Conservation (phyloP, 2,113 vertebrate genomes). For the Pangasianodon hypophthalmus region DNA sequence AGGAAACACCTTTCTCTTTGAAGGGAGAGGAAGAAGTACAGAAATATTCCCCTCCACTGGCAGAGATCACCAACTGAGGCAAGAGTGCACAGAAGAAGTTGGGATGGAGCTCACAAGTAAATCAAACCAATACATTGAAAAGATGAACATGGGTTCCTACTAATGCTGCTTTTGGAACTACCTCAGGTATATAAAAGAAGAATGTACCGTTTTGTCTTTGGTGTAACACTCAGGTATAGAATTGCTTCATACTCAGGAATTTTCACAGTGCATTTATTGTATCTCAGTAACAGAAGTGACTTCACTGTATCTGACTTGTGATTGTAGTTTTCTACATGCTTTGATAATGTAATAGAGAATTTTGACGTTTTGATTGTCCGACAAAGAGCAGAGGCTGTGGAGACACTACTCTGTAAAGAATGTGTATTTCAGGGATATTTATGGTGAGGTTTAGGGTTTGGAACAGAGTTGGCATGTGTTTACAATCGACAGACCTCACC, state of each 20-base stretch:
- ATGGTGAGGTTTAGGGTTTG: conserved; percentile 43
- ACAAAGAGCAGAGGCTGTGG: conserved; percentile 58
- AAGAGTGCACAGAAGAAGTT: conserved; percentile 28
- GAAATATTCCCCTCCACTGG: conserved; percentile 67
- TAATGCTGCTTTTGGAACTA: conserved; percentile 75
- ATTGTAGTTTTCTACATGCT: conserved; percentile 24
- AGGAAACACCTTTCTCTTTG: conserved; percentile 83
- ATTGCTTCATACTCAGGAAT: conserved; percentile 72
- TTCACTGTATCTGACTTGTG: background rate
- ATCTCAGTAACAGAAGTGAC: conserved; percentile 59
- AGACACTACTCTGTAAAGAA: conserved; percentile 64
- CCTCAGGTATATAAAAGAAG: conserved; percentile 73
- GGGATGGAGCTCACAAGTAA: conserved; percentile 67
- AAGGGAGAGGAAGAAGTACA: conserved; percentile 83
- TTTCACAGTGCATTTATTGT: conserved; percentile 46
- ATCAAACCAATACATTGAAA: conserved; percentile 69
- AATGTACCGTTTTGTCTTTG: conserved; percentile 64
- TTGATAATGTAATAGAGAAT: conserved; percentile 9
- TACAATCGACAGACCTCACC: conserved; percentile 71
- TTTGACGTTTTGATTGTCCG: conserved; percentile 55
- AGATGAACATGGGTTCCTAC: conserved; percentile 52
- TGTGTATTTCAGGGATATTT: conserved; percentile 59
- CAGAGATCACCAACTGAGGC: conserved; percentile 79
- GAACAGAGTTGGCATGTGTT: conserved; percentile 54
- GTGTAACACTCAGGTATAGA: conserved; percentile 73